A percentile compares a stretch with the other conserved stretches of the same genome.
Evolutionary conservation across 2,797 vertebrate genomes (phyloP).

Genomic region (Microchirus variegatus): DNA sequence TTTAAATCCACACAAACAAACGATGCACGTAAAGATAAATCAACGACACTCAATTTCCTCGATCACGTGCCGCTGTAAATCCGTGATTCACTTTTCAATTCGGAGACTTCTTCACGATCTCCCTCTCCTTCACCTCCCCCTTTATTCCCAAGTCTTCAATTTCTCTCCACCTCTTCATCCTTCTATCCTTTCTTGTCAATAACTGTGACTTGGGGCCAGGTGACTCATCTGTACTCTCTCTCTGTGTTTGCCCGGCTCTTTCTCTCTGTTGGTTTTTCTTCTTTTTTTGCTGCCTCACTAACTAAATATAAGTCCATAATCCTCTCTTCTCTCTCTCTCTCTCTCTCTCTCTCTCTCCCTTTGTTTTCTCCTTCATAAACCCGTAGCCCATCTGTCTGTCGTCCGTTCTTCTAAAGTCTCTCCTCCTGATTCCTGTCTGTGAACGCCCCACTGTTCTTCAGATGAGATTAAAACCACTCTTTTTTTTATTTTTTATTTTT

Average conservation of each 20-base stretch:
- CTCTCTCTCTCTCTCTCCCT: constrained; percentile 3
- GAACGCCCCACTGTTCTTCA: constrained; percentile 9
- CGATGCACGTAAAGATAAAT: too few species aligned
- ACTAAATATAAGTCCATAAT: constrained; percentile 61
- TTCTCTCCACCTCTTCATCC: constrained; percentile 41
- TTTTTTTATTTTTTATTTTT: too few species aligned
- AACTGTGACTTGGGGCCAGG: constrained; percentile 46
- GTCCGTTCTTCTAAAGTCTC: neutral
- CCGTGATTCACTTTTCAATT: constrained; percentile 25
- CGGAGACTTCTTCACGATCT: constrained; percentile 11
- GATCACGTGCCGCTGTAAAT: neutral
- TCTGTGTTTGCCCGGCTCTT: constrained; percentile 16
- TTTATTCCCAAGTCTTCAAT: constrained; percentile 14
- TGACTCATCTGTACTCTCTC: constrained; percentile 52
- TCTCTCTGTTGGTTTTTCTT: constrained; percentile 2
- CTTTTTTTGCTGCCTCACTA: constrained; percentile 3
- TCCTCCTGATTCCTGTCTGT: constrained; percentile 1
- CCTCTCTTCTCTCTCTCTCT: constrained; percentile 35
- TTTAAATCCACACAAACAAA: too few species aligned
- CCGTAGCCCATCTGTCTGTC: constrained; percentile 8
- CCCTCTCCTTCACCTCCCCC: constrained; percentile 7
- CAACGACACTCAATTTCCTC: too few species aligned
- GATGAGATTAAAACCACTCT: constrained; percentile 40
- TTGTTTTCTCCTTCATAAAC: constrained; percentile 16
- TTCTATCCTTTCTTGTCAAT: constrained; percentile 52